Evolutionary conservation across 2,888 invertebrate genomes (phyloP).

Genomic region (Corbicula japonica): DNA sequence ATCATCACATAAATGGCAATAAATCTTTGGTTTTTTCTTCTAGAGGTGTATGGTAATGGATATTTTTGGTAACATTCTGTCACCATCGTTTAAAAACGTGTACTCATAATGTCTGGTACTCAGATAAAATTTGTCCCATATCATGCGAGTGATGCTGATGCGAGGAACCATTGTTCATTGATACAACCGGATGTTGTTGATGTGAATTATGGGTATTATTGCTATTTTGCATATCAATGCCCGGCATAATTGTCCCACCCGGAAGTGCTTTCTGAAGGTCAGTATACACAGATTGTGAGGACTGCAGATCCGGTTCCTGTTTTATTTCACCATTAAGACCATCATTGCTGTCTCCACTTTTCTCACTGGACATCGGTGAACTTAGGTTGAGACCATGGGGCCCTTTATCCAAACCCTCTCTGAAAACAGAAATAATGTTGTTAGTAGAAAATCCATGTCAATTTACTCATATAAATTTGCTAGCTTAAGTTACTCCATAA

Average conservation of each 20-base stretch:
- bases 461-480: no score
- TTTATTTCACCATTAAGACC: slow-evolving; percentile 79
- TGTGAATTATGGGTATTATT: slow-evolving; percentile 44
- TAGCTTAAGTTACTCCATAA: no score
- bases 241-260: slow-evolving; percentile 61
- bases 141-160: slow-evolving; percentile 65
- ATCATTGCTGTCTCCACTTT: slow-evolving; percentile 80
- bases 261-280: slow-evolving; percentile 79
- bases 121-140: slow-evolving; percentile 69
- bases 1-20: slow-evolving; percentile 29
- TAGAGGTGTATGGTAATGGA: not conserved
- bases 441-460: no score
- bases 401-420: slow-evolving; percentile 39
- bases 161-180: slow-evolving; percentile 64
- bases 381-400: slow-evolving; percentile 34
- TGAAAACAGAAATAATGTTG: slow-evolving; percentile 20
- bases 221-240: slow-evolving; percentile 63
- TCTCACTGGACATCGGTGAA: slow-evolving; percentile 71
- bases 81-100: slow-evolving; percentile 4
- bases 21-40: slow-evolving; percentile 31
- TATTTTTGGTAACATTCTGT: slow-evolving; percentile 10
- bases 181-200: slow-evolving; percentile 57
- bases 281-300: slow-evolving; percentile 73
- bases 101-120: slow-evolving; percentile 74
- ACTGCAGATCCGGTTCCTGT: slow-evolving; percentile 71